Conservation (phyloP, 2,797 vertebrate species). For the Caiman crocodilus region DNA sequence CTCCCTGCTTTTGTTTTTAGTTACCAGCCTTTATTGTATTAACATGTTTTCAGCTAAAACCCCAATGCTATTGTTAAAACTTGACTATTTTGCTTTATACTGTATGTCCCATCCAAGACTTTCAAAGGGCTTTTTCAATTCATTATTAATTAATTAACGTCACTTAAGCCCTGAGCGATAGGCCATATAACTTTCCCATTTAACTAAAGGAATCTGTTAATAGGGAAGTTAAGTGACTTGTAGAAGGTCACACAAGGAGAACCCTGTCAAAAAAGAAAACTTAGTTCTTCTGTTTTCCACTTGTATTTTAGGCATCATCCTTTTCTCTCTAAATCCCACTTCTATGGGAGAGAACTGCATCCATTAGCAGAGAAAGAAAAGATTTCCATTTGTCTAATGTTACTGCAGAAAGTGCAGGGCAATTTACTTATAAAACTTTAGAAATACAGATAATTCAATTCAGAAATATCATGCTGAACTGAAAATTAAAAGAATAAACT, state of each 20-base stretch:
- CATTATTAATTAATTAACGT: not conserved
- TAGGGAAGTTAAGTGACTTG: not conserved
- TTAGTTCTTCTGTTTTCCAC: too few relatives aligned
- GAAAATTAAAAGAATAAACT: not conserved
- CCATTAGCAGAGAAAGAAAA: not conserved
- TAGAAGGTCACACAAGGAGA: not conserved
- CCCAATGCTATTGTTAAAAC: not conserved
- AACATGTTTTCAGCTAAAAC: not conserved
- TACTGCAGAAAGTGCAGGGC: not conserved
- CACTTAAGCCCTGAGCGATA: not conserved
- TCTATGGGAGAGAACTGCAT: not conserved
- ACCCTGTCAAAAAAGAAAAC: too few relatives aligned
- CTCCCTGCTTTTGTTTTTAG: not conserved
- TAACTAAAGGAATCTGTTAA: not conserved
- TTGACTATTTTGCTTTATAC: rapidly evolving
- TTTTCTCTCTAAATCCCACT: not conserved
- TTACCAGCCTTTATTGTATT: not conserved
- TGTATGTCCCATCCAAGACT: rapidly evolving
- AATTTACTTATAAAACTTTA: not conserved
- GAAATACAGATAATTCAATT: not conserved
- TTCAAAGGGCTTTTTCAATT: not conserved
- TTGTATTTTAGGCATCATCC: rapidly evolving
- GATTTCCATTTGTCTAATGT: not conserved
- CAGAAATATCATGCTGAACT: not conserved
- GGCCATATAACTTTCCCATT: not conserved